Conservation (phyloP, 2,797 vertebrate genomes). For the Streptopelia turtur region DNA sequence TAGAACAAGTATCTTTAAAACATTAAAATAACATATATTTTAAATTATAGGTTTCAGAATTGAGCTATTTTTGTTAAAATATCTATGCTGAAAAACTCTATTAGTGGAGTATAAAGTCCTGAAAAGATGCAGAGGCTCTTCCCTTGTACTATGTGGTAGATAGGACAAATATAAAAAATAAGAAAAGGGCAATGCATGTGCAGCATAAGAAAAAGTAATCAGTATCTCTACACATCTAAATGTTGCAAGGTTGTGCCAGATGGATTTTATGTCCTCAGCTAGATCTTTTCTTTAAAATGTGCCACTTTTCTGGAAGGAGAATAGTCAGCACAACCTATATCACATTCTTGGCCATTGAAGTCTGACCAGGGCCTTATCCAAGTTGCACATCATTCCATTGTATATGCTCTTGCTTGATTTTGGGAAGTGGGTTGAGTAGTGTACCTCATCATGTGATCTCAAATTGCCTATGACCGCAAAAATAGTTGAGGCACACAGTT, state of each 20-base stretch:
- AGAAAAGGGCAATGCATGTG: not conserved
- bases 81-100: not conserved
- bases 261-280: not conserved
- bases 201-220: not conserved
- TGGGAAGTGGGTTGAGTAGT: not conserved
- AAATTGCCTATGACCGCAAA: not conserved
- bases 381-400: not conserved
- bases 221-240: not conserved
- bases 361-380: not conserved
- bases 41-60: not conserved
- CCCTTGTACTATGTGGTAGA: not conserved
- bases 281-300: not conserved
- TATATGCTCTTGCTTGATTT: not conserved
- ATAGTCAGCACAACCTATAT: not conserved
- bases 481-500: not conserved
- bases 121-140: not conserved
- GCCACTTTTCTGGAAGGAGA: not conserved
- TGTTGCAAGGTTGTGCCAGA: not conserved
- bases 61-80: not conserved
- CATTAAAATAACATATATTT: constrained; percentile 5
- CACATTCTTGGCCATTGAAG: not conserved
- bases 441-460: not conserved
- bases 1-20: not conserved
- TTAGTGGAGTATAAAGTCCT: not conserved
- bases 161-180: not conserved